A percentile compares a stretch with the other conserved stretches of the same genome.
phyloP scores from a whole-genome alignment of 1,140 invertebrate genomes.

The Lepidotrigona ventralis region DNA sequence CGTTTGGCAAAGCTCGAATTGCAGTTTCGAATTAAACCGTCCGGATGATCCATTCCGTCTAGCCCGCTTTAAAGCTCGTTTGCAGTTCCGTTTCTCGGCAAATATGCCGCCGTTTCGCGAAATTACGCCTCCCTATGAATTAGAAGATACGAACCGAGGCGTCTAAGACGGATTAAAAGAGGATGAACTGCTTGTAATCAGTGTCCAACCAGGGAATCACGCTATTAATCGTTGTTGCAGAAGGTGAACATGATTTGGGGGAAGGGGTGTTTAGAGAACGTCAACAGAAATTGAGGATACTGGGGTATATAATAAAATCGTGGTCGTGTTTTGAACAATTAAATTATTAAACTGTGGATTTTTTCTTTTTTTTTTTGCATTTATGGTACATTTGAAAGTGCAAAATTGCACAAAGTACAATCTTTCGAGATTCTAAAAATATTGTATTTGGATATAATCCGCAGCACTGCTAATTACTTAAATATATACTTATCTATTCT shows the following conservation, averaged over 20 bases:
- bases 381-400: too few relatives aligned
- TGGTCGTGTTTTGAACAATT: too few relatives aligned
- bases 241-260: background rate
- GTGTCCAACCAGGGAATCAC: background rate
- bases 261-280: background rate
- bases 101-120: constrained; percentile 52
- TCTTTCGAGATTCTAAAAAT: too few relatives aligned
- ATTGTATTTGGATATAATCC: too few relatives aligned
- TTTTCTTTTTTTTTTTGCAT: too few relatives aligned
- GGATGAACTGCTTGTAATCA: background rate
- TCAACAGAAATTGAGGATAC: background rate
- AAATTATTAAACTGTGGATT: too few relatives aligned
- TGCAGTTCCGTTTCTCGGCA: constrained; percentile 58
- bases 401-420: too few relatives aligned
- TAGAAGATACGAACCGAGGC: constrained; percentile 25
- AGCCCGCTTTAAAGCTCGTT: constrained; percentile 59
- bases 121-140: constrained; percentile 45
- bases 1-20: constrained; percentile 64
- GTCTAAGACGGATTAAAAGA: background rate
- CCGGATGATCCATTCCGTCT: constrained; percentile 69
- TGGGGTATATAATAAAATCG: background rate
- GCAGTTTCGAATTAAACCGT: constrained; percentile 76
- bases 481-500: background rate
- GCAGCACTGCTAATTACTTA: too few relatives aligned
- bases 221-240: background rate